phyloP scores from a whole-genome alignment of 2,113 vertebrate species.

The Gracilinanus agilis region DNA sequence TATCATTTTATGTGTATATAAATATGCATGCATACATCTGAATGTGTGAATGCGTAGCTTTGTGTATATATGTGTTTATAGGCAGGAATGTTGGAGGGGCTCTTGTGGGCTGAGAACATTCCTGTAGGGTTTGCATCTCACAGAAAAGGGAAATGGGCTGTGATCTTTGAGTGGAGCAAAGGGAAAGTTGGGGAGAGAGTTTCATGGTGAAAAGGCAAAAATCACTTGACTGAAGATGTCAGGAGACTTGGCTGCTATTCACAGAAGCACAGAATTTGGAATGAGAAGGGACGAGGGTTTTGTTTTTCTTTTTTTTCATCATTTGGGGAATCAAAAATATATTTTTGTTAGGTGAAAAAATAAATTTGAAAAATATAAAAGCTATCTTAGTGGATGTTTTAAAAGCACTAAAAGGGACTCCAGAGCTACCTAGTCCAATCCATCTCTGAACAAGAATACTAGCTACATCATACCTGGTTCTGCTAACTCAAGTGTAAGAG shows the following conservation, averaged over 20 bases:
- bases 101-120: neutral
- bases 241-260: neutral
- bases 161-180: neutral
- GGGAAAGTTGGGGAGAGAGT: neutral
- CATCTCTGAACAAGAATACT: neutral
- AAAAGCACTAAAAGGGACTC: neutral
- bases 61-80: neutral
- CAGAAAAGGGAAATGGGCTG: neutral
- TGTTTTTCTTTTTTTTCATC: neutral
- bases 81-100: neutral
- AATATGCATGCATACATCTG: constrained; percentile 5
- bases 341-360: neutral
- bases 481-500: neutral
- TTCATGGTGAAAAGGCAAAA: neutral
- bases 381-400: neutral
- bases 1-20: constrained; percentile 40
- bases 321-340: neutral
- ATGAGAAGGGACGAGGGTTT: neutral
- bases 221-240: neutral
- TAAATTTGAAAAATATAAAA: neutral
- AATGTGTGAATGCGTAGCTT: neutral
- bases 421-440: neutral
- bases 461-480: neutral
- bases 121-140: neutral
- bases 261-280: neutral